Evolutionary conservation across 2,888 invertebrate species (phyloP).

Genomic region (Lepas anatifera): DNA sequence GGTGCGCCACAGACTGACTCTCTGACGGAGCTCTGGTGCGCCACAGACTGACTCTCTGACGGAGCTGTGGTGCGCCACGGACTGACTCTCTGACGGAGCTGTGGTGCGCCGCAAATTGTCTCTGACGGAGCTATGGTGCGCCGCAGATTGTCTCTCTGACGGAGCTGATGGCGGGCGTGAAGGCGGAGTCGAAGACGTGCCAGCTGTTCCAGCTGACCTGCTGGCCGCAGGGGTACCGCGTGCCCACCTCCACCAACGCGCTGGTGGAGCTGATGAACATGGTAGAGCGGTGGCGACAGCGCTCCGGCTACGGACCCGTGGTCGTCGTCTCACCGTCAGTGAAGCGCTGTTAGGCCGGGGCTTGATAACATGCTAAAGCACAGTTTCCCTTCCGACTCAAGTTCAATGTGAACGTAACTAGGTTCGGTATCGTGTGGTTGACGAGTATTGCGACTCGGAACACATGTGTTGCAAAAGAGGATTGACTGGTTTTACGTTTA

Average conservation of each 20-base stretch:
- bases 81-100: too few species aligned
- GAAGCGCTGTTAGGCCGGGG: too few species aligned
- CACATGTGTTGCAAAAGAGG: too few species aligned
- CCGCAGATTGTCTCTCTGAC: conserved; percentile 79
- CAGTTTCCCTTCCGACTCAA: too few species aligned
- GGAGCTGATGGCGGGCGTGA: conserved; percentile 91
- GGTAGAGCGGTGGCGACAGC: conserved; percentile 89
- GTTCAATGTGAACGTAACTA: too few species aligned
- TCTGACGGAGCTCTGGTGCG: conserved; percentile 84
- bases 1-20: conserved; percentile 72
- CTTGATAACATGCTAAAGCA: too few species aligned
- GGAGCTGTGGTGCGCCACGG: neutral
- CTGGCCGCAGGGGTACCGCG: conserved; percentile 95
- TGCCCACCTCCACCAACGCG: conserved; percentile 90
- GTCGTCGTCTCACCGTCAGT: conserved; percentile 83
- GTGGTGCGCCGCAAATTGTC: neutral
- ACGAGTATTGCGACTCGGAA: too few species aligned
- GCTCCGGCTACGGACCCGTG: conserved; percentile 84
- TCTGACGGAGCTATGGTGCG: neutral
- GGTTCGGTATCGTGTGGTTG: too few species aligned
- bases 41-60: neutral
- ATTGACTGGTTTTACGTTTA: too few species aligned
- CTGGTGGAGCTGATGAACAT: conserved; percentile 93
- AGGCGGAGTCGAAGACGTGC: conserved; percentile 83
- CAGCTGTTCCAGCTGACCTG: conserved; percentile 89